Evolutionary conservation across 2,888 invertebrate genomes (phyloP).

Genomic region (Eristalis intricaria): DNA sequence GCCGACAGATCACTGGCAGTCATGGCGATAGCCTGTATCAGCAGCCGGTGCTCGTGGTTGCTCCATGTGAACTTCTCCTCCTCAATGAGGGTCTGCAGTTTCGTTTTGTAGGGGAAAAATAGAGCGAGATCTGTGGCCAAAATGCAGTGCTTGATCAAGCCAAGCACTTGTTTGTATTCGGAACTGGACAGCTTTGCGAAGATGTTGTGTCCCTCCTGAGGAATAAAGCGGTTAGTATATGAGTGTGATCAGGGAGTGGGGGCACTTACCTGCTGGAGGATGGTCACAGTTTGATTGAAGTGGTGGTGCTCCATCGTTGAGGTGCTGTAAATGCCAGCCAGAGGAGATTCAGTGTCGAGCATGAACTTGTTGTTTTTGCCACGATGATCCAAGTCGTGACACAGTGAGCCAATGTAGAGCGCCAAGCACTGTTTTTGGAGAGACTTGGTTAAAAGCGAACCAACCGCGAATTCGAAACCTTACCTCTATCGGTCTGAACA

Average conservation of each 20-base stretch:
- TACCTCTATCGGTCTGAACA: conserved; percentile 85
- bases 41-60: conserved; percentile 85
- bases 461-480: conserved; percentile 17
- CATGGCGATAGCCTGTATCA: conserved; percentile 90
- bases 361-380: conserved; percentile 94
- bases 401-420: conserved; percentile 90
- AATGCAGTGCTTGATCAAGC: conserved; percentile 90
- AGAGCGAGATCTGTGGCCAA: conserved; percentile 91
- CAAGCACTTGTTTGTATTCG: conserved; percentile 90
- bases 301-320: conserved; percentile 94
- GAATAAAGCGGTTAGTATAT: not conserved
- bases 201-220: conserved; percentile 92
- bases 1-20: conserved; percentile 92
- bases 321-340: conserved; percentile 92
- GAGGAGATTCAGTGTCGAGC: conserved; percentile 90
- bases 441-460: conserved; percentile 58
- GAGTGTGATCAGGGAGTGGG: not conserved
- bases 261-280: conserved; percentile 86
- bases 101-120: conserved; percentile 89
- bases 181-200: conserved; percentile 87
- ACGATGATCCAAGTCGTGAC: conserved; percentile 93
- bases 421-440: conserved; percentile 83
- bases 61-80: conserved; percentile 85
- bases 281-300: conserved; percentile 93
- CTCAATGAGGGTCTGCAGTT: conserved; percentile 83